Evolutionary conservation across 2,797 vertebrate genomes (phyloP).

Genomic region (Peromyscus nudipes): DNA sequence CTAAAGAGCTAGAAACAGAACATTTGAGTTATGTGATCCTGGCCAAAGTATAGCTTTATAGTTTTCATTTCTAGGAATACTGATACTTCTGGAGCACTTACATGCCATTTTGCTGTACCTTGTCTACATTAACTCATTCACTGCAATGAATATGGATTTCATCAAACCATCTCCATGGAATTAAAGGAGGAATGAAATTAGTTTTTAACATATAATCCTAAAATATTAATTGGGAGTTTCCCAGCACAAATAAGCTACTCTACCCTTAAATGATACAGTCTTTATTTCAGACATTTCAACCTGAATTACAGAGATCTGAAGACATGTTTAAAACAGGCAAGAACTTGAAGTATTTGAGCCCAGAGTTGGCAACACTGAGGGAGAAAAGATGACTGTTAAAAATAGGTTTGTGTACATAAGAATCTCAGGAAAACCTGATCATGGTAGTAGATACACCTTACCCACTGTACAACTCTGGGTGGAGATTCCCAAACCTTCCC

Average conservation of each 20-base stretch:
- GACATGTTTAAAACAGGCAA: constrained; percentile 79
- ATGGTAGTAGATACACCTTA: constrained; percentile 76
- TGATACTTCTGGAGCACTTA: background rate
- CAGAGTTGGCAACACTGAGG: constrained; percentile 75
- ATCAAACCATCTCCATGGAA: constrained; percentile 24
- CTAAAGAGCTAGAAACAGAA: constrained; percentile 54
- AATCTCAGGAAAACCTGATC: constrained; percentile 79
- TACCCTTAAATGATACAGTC: constrained; percentile 74
- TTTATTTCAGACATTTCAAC: constrained; percentile 81
- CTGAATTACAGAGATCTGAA: constrained; percentile 82
- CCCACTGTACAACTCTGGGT: constrained; percentile 60
- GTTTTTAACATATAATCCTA: constrained; percentile 74
- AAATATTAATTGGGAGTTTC: constrained; percentile 82
- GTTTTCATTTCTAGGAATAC: constrained; percentile 25
- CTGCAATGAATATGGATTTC: constrained; percentile 22
- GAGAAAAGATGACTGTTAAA: constrained; percentile 76
- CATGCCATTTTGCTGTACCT: background rate
- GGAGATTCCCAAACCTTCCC: constrained; percentile 73
- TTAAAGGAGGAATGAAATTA: constrained; percentile 52
- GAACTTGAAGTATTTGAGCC: constrained; percentile 80
- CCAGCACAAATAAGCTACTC: constrained; percentile 80
- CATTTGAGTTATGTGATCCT: constrained; percentile 19
- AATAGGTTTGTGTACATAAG: constrained; percentile 77
- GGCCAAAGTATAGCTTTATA: background rate
- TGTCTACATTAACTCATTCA: constrained; percentile 15